These are phyloP conservation scores for Leptinotarsa rubiginosa DNA, from an alignment of 2,888 invertebrate species.

Conservation along the genomic window DNA sequence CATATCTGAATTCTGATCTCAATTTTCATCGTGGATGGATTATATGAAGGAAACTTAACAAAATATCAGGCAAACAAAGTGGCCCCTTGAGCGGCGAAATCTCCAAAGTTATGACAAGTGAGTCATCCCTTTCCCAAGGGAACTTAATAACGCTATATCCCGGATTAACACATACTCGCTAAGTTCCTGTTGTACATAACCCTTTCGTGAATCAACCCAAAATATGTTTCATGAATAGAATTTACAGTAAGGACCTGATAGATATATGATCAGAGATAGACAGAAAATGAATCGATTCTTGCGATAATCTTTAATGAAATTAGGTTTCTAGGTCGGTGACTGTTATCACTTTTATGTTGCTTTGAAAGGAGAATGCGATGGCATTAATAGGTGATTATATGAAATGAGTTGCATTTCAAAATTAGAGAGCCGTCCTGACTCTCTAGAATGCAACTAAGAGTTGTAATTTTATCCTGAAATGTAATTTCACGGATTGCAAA, in stretches of 20 bases:
- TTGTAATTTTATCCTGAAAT: no score
- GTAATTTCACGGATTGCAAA: no score
- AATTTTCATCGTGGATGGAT: constrained; percentile 28
- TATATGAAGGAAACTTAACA: constrained; percentile 33
- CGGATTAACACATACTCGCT: constrained; percentile 64
- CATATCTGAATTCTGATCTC: neutral
- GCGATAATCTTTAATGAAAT: neutral
- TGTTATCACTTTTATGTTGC: neutral
- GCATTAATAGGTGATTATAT: no score
- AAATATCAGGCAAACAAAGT: constrained; percentile 43
- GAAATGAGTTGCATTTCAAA: no score
- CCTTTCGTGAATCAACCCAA: constrained; percentile 12
- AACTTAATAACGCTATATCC: constrained; percentile 63
- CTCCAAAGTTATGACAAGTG: constrained; percentile 50
- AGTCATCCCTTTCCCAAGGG: constrained; percentile 58
- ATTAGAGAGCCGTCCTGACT: no score
- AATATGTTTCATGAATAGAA: constrained; percentile 3
- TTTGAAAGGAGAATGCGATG: no score
- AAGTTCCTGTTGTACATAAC: constrained; percentile 39
- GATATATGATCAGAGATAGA: neutral
- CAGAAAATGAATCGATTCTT: neutral
- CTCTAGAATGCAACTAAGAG: no score
- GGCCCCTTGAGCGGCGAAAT: constrained; percentile 39
- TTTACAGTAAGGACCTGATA: neutral
- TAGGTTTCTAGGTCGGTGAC: neutral